Conservation (phyloP, 64 coral and sea anemone species). For the Actinia equina region DNA sequence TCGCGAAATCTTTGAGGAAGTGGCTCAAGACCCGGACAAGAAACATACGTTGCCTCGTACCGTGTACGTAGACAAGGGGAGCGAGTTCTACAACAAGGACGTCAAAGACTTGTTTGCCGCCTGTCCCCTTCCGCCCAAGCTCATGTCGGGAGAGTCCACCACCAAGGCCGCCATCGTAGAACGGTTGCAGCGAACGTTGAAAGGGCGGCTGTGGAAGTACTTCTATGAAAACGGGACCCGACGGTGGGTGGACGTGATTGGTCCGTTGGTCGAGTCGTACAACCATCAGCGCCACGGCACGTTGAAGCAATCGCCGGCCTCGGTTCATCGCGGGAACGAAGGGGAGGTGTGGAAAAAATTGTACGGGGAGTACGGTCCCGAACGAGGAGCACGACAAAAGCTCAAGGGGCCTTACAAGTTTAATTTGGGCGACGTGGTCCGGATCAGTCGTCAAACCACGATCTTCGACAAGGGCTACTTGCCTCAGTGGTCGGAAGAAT, state of each 20-base stretch:
- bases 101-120: not conserved
- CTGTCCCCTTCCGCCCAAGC: not conserved
- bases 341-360: too few species aligned
- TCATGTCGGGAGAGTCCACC: not conserved
- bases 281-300: not conserved
- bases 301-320: too few species aligned
- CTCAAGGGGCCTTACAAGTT: too few species aligned
- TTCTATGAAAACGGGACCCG: not conserved
- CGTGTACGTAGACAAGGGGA: not conserved
- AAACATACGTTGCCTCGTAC: not conserved
- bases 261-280: not conserved
- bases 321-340: too few species aligned
- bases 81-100: not conserved
- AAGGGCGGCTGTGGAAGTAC: not conserved
- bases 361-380: too few species aligned
- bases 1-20: not conserved
- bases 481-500: too few species aligned
- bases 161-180: not conserved
- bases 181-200: not conserved
- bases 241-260: not conserved
- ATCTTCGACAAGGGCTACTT: too few species aligned
- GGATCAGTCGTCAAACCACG: too few species aligned
- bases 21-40: too few species aligned
- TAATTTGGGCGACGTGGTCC: too few species aligned
- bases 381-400: too few species aligned